Conservation (phyloP, 2,888 invertebrate species). For the Drosophila barbarae region DNA sequence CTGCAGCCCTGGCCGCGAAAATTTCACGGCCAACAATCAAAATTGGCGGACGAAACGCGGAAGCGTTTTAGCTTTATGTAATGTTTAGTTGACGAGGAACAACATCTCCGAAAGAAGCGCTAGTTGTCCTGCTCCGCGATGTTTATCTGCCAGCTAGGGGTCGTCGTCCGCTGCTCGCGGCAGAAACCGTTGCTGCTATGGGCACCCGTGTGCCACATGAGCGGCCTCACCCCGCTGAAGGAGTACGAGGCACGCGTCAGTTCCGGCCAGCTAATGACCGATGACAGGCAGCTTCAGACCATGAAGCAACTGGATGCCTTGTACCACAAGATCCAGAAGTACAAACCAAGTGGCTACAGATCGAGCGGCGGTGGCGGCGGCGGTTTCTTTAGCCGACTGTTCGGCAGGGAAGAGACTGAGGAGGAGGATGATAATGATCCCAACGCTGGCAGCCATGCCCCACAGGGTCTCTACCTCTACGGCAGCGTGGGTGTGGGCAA, state of each 20-base stretch:
- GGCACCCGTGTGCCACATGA: slow-evolving; percentile 31
- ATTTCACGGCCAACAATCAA: slow-evolving; percentile 57
- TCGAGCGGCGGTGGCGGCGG: slow-evolving; percentile 7
- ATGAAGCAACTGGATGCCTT: slow-evolving; percentile 84
- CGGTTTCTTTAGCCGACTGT: slow-evolving; percentile 57
- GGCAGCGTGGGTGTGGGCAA: slow-evolving; percentile 98
- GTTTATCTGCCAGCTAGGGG: slow-evolving; percentile 42
- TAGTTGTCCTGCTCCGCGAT: slow-evolving; percentile 36
- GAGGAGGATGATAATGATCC: slow-evolving; percentile 53
- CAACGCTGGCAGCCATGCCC: slow-evolving; percentile 64
- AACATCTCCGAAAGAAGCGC: slow-evolving; percentile 25
- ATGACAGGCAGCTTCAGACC: slow-evolving; percentile 87
- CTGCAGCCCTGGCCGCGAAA: background rate
- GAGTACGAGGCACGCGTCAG: slow-evolving; percentile 82
- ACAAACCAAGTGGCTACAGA: slow-evolving; percentile 53
- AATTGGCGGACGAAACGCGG: slow-evolving; percentile 61
- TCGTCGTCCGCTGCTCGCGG: slow-evolving; percentile 30
- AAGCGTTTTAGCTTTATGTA: slow-evolving; percentile 54
- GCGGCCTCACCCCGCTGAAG: slow-evolving; percentile 80
- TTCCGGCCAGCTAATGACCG: slow-evolving; percentile 83
- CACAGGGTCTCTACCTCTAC: slow-evolving; percentile 89
- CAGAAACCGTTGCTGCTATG: slow-evolving; percentile 7
- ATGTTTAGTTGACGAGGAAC: slow-evolving; percentile 54
- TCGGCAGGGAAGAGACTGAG: slow-evolving; percentile 31
- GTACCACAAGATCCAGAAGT: slow-evolving; percentile 81